These are phyloP conservation scores for Enteromius radiatus DNA, from an alignment of 2,797 vertebrate genomes.

Conservation along the genomic window DNA sequence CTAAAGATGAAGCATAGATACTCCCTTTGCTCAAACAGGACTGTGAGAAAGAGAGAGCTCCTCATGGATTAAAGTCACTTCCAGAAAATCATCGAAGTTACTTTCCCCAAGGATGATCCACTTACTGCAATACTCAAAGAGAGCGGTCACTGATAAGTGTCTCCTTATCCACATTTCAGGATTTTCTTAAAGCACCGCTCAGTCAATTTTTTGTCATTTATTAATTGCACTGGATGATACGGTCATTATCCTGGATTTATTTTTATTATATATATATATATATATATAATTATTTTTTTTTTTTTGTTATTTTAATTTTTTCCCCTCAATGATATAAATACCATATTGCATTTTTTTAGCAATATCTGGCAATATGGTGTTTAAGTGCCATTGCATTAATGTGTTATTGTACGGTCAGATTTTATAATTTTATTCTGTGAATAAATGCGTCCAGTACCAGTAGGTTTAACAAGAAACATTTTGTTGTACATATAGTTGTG, in stretches of 20 bases:
- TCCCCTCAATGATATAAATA: neutral
- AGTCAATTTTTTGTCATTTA: neutral
- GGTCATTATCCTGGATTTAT: neutral
- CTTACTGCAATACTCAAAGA: slow-evolving; percentile 65
- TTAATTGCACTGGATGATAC: neutral
- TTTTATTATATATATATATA: too few relatives aligned
- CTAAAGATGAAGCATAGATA: slow-evolving; percentile 47
- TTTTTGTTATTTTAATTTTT: too few relatives aligned
- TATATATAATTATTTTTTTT: too few relatives aligned
- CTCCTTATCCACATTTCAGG: slow-evolving; percentile 14
- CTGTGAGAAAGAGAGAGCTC: slow-evolving; percentile 63
- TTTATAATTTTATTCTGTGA: neutral
- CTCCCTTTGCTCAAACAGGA: slow-evolving; percentile 56
- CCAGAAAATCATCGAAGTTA: slow-evolving; percentile 60
- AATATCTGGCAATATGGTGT: neutral
- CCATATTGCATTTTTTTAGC: too few relatives aligned
- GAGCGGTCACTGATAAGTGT: slow-evolving; percentile 36
- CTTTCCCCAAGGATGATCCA: slow-evolving; percentile 67
- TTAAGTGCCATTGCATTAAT: neutral
- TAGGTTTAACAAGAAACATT: too few relatives aligned
- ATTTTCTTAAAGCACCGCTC: slow-evolving; percentile 11
- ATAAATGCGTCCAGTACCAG: slow-evolving; percentile 1
- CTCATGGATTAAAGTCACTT: slow-evolving; percentile 68
- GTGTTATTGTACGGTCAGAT: neutral
- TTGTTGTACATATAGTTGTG: too few relatives aligned